phyloP scores from a whole-genome alignment of 1,140 invertebrate species.

The Meteorus sp. region DNA sequence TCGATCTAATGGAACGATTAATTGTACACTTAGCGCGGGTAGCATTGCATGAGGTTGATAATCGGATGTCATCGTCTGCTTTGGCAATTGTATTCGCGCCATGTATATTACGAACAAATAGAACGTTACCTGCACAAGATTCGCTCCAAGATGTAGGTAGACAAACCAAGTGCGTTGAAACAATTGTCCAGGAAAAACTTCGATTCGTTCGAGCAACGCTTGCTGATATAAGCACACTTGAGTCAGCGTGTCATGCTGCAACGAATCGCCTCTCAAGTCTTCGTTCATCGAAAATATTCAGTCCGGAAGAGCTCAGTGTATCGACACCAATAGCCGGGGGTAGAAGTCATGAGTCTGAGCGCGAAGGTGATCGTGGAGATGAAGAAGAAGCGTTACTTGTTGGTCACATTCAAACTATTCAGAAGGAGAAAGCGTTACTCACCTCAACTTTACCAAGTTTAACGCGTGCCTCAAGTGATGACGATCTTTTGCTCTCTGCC shows the following conservation, averaged over 20 bases:
- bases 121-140: conserved; percentile 85
- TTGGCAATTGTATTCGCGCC: conserved; percentile 95
- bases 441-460: conserved; percentile 79
- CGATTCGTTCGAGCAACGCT: conserved; percentile 76
- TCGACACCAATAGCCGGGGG: conserved; percentile 46
- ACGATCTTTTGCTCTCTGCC: conserved; percentile 75
- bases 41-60: conserved; percentile 82
- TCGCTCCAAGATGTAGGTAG: conserved; percentile 79
- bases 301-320: conserved; percentile 64
- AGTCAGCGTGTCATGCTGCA: conserved; percentile 78
- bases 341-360: conserved; percentile 39
- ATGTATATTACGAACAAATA: conserved; percentile 86
- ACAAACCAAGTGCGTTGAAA: conserved; percentile 85
- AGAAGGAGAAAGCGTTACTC: conserved; percentile 80
- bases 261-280: conserved; percentile 73
- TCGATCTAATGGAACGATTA: conserved; percentile 87
- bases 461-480: conserved; percentile 78
- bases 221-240: conserved; percentile 86
- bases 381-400: conserved; percentile 72
- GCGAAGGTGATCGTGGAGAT: conserved; percentile 54
- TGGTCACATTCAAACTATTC: conserved; percentile 72
- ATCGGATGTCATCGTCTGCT: conserved; percentile 89
- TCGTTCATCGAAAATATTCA: conserved; percentile 73
- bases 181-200: conserved; percentile 80
- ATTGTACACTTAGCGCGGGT: conserved; percentile 92